phyloP scores from a whole-genome alignment of 2,888 invertebrate species.

The Leucophenga maculata region DNA sequence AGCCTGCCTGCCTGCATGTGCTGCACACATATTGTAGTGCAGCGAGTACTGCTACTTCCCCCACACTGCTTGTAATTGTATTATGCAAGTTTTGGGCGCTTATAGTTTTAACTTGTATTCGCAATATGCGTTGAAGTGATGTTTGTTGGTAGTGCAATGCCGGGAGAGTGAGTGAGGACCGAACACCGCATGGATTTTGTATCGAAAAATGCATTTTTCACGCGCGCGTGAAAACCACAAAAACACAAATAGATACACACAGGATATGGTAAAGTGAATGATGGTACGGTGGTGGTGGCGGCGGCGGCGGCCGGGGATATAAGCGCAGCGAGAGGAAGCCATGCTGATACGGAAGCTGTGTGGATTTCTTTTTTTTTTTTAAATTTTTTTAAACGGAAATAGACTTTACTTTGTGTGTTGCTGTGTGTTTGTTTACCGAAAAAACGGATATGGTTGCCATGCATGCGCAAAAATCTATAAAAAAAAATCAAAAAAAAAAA shows the following conservation, averaged over 20 bases:
- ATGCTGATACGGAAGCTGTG: constrained; percentile 8
- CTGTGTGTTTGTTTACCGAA: constrained; percentile 30
- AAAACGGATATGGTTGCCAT: constrained; percentile 19
- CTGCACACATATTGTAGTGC: constrained; percentile 18
- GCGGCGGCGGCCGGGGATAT: not conserved
- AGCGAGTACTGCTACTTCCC: no score
- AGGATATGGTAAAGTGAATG: constrained; percentile 11
- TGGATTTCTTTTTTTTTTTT: constrained; percentile 1
- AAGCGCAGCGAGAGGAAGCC: constrained; percentile 9
- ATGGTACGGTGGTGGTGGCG: no score
- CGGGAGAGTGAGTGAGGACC: not conserved
- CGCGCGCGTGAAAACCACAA: constrained; percentile 24
- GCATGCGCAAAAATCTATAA: constrained; percentile 14
- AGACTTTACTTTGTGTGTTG: constrained; percentile 17
- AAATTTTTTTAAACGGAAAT: constrained; percentile 23
- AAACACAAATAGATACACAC: constrained; percentile 10
- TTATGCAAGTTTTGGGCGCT: constrained; percentile 58
- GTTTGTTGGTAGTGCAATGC: not conserved
- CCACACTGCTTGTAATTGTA: constrained; percentile 55
- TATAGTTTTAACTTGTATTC: not conserved
- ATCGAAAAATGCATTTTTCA: constrained; percentile 28
- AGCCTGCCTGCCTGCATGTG: constrained; percentile 6
- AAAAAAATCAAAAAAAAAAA: constrained; percentile 1
- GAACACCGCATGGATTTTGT: constrained; percentile 7
- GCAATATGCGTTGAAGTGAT: not conserved